These are phyloP conservation scores for Mycteria americana DNA, from an alignment of 2,797 vertebrate species.

Conservation along the genomic window DNA sequence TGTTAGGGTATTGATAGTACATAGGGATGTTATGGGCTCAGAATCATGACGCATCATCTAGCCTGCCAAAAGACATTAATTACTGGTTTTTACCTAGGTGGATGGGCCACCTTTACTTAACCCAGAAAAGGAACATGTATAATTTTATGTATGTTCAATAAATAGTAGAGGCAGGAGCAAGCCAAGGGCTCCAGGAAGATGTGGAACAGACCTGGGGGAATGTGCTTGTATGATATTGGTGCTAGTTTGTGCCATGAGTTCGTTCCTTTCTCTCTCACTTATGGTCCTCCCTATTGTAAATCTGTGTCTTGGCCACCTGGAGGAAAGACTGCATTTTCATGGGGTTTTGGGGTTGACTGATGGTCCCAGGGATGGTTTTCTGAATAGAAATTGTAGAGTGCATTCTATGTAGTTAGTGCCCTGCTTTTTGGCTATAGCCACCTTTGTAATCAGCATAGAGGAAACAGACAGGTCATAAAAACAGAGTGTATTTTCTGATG, in stretches of 20 bases:
- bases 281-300: neutral
- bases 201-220: neutral
- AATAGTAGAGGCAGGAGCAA: neutral
- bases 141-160: too few relatives aligned
- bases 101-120: too few relatives aligned
- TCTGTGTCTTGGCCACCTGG: neutral
- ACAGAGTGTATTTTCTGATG: neutral
- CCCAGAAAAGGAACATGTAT: too few relatives aligned
- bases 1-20: too few relatives aligned
- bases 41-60: too few relatives aligned
- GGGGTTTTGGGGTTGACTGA: neutral
- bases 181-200: neutral
- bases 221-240: rapidly evolving
- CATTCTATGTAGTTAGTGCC: neutral
- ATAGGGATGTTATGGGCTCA: too few relatives aligned
- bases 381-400: neutral
- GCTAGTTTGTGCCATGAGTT: neutral
- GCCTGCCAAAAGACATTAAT: too few relatives aligned
- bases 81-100: too few relatives aligned
- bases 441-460: neutral
- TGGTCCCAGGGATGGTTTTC: neutral
- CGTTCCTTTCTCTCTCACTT: neutral
- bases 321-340: neutral
- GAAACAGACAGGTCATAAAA: neutral
- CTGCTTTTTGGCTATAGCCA: neutral